These are phyloP conservation scores for Trissolcus brochymenae DNA, from an alignment of 2,888 invertebrate genomes.

Conservation along the genomic window DNA sequence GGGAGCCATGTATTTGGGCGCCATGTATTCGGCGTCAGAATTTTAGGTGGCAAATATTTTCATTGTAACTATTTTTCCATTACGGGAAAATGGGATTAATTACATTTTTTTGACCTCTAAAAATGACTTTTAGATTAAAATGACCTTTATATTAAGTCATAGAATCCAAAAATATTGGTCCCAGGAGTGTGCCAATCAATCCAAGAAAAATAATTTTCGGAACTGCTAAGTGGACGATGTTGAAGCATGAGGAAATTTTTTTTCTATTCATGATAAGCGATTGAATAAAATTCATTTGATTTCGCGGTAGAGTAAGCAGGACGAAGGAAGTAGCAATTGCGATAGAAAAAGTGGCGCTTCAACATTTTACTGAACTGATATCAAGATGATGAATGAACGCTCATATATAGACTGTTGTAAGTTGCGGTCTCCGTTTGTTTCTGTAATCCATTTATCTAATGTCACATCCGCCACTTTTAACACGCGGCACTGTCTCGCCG, in stretches of 20 bases:
- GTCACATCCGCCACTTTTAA: conserved; percentile 24
- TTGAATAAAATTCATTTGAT: conserved; percentile 10
- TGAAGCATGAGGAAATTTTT: conserved; percentile 7
- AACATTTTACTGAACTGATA: conserved; percentile 24
- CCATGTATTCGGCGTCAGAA: too few species aligned
- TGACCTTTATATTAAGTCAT: too few species aligned
- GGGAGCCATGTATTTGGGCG: too few species aligned
- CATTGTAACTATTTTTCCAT: too few species aligned
- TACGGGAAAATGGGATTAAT: too few species aligned
- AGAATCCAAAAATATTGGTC: too few species aligned
- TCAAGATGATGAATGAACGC: conserved; percentile 20
- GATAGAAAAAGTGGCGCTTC: conserved; percentile 4
- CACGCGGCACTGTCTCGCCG: conserved; percentile 16
- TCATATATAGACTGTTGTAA: not conserved
- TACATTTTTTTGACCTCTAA: too few species aligned
- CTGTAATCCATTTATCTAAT: conserved; percentile 28
- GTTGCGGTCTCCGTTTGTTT: conserved; percentile 7
- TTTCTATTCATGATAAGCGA: conserved; percentile 3
- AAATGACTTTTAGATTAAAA: too few species aligned
- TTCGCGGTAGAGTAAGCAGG: conserved; percentile 3
- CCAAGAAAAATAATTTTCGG: too few species aligned
- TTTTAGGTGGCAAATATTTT: too few species aligned
- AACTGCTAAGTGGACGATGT: too few species aligned
- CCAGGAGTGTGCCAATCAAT: too few species aligned
- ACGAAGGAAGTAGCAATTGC: conserved; percentile 12